These are phyloP conservation scores for Anoplius nigerrimus DNA, from an alignment of 2,888 invertebrate species.

Conservation along the genomic window DNA sequence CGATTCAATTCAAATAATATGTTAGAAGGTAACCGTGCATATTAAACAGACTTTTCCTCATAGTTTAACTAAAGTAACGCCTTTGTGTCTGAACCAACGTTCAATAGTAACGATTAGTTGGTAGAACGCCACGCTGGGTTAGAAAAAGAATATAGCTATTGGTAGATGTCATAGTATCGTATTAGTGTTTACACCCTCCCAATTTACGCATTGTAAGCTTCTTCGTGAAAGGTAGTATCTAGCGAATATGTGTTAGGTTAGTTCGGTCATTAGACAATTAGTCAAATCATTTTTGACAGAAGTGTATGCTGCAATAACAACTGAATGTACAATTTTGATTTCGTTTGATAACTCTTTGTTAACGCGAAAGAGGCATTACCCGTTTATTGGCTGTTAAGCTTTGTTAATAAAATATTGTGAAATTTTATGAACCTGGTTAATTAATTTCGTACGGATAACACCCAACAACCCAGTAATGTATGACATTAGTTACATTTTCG, in stretches of 20 bases:
- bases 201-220: slow-evolving; percentile 46
- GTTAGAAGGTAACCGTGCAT: slow-evolving; percentile 26
- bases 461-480: background rate
- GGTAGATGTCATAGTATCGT: slow-evolving; percentile 51
- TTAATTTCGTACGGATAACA: background rate
- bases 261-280: slow-evolving; percentile 43
- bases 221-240: slow-evolving; percentile 42
- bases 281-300: slow-evolving; percentile 56
- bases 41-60: slow-evolving; percentile 33
- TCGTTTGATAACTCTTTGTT: slow-evolving; percentile 58
- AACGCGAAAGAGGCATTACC: slow-evolving; percentile 58
- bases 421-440: slow-evolving; percentile 33
- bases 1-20: too few relatives aligned
- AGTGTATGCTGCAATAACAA: slow-evolving; percentile 63
- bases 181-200: slow-evolving; percentile 46
- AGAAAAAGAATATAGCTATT: slow-evolving; percentile 34
- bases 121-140: slow-evolving; percentile 46
- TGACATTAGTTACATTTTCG: background rate
- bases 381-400: slow-evolving; percentile 68
- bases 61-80: slow-evolving; percentile 34
- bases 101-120: slow-evolving; percentile 42
- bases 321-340: slow-evolving; percentile 53
- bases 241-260: slow-evolving; percentile 51
- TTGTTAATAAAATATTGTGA: slow-evolving; percentile 66
- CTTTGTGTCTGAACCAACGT: slow-evolving; percentile 44